Evolutionary conservation across 1,140 invertebrate species (phyloP).

Genomic region (Ganaspis sp.): DNA sequence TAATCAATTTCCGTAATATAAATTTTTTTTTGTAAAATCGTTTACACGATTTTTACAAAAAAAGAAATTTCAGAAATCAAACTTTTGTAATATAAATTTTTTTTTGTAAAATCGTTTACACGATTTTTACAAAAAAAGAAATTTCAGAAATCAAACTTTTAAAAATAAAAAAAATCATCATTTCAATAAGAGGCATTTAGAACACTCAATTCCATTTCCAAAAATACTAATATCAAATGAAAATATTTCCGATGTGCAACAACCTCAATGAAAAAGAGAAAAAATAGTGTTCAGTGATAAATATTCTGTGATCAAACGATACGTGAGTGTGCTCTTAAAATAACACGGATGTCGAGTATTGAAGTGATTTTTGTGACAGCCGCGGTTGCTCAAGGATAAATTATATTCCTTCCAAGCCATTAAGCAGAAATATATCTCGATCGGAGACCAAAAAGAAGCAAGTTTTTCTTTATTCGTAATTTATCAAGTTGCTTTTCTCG

Average conservation of each 20-base stretch:
- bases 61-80: too few species aligned
- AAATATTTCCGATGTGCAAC: not conserved
- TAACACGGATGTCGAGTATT: not conserved
- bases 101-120: too few species aligned
- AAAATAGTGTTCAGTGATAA: not conserved
- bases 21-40: too few species aligned
- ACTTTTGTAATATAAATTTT: too few species aligned
- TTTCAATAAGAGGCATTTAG: too few species aligned
- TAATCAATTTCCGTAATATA: too few species aligned
- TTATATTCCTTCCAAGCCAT: slow-evolving; percentile 21
- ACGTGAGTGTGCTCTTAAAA: slow-evolving; percentile 7
- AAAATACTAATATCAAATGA: too few species aligned
- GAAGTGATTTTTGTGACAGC: slow-evolving; percentile 10
- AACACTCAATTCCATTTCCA: too few species aligned
- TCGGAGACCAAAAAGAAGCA: slow-evolving; percentile 7
- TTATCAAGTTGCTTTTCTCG: slow-evolving; percentile 17
- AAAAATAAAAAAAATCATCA: too few species aligned
- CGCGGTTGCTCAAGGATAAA: slow-evolving; percentile 3
- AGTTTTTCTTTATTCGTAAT: not conserved
- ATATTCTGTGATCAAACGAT: not conserved
- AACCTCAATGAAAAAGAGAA: not conserved
- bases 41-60: too few species aligned
- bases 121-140: too few species aligned
- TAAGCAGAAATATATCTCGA: slow-evolving; percentile 4
- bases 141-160: too few species aligned